Percentiles rank a stretch among this genome's conserved stretches.
These are phyloP conservation scores for Gerris lacustris DNA, from an alignment of 2,888 invertebrate species.

Conservation along the genomic window DNA sequence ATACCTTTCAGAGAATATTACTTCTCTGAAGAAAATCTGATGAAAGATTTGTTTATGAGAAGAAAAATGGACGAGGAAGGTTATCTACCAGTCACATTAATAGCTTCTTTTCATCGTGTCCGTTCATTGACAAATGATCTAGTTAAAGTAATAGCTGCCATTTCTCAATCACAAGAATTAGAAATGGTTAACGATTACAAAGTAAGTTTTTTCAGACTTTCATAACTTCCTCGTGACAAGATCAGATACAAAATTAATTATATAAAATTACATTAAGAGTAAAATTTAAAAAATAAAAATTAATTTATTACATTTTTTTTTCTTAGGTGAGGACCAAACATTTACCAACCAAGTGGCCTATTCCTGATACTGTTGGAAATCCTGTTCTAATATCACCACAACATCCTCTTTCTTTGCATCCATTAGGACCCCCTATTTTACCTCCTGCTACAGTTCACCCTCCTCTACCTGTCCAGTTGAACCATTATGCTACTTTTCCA, in stretches of 20 bases:
- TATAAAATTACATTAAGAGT: slow-evolving; percentile 4
- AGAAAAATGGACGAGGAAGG: slow-evolving; percentile 94
- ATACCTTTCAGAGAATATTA: slow-evolving; percentile 79
- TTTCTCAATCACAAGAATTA: slow-evolving; percentile 71
- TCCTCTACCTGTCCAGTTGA: slow-evolving; percentile 14
- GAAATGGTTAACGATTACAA: slow-evolving; percentile 65
- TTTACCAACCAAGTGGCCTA: slow-evolving; percentile 81
- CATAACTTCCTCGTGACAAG: background rate
- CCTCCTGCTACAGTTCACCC: slow-evolving; percentile 25
- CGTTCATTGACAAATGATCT: slow-evolving; percentile 76
- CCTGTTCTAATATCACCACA: slow-evolving; percentile 26
- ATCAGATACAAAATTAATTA: background rate
- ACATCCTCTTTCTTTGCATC: slow-evolving; percentile 31
- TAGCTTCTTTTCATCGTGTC: slow-evolving; percentile 92
- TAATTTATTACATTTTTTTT: background rate
- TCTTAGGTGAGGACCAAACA: slow-evolving; percentile 65
- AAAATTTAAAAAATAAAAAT: background rate
- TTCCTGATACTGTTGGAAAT: slow-evolving; percentile 45
- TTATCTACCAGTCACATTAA: slow-evolving; percentile 80
- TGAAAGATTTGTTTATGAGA: slow-evolving; percentile 88
- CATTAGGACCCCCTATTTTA: slow-evolving; percentile 29
- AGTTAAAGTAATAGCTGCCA: slow-evolving; percentile 68
- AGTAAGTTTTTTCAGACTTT: slow-evolving; percentile 39
- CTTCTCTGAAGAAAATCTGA: slow-evolving; percentile 91
- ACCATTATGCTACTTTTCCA: slow-evolving; percentile 33